Percentiles rank a stretch among this genome's conserved stretches.
Conservation (phyloP, 2,888 invertebrate genomes). For the Crossocerus cetratus region DNA sequence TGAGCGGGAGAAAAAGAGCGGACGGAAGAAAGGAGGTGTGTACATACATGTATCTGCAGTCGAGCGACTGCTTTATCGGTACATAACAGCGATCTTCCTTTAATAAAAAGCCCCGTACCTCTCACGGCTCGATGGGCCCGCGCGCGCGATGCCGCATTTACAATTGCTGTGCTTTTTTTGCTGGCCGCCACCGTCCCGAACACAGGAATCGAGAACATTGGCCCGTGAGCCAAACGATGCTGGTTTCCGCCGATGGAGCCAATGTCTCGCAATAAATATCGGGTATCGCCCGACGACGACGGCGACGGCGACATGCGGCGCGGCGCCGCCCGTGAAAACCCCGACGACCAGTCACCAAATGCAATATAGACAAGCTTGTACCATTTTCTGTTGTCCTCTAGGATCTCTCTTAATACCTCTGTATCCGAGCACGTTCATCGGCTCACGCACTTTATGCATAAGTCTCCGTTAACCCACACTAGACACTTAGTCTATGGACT, state of each 20-base stretch:
- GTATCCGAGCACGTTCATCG: no score
- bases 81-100: background rate
- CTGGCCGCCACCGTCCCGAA: background rate
- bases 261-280: constrained; percentile 25
- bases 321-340: background rate
- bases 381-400: no score
- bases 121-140: constrained; percentile 7
- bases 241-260: constrained; percentile 19
- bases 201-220: constrained; percentile 9
- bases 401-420: no score
- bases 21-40: no score
- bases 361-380: no score
- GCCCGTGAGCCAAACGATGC: constrained; percentile 22
- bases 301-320: background rate
- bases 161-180: constrained; percentile 8
- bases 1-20: no score
- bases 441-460: no score
- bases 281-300: constrained; percentile 1
- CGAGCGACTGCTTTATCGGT: background rate
- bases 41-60: background rate
- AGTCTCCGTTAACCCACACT: no score
- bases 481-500: no score
- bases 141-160: constrained; percentile 9
- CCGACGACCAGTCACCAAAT: no score
- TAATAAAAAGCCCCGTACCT: constrained; percentile 11